Percentiles rank a stretch among this genome's conserved stretches.
Evolutionary conservation across 2,888 invertebrate genomes (phyloP).

Genomic region (Cephus sareptanus): DNA sequence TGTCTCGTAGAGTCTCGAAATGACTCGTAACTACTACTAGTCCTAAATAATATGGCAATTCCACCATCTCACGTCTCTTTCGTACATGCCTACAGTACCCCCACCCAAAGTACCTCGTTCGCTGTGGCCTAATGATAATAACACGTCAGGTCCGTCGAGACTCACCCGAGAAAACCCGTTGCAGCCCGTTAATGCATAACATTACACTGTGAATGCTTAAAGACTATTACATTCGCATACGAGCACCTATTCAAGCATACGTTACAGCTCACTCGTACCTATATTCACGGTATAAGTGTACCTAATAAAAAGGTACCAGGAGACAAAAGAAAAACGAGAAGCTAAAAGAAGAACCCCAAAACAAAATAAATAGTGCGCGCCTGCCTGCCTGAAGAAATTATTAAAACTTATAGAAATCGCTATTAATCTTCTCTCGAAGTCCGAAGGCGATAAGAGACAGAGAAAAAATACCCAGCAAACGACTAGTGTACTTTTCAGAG

Average conservation of each 20-base stretch:
- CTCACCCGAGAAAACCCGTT: background rate
- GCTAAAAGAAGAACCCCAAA: background rate
- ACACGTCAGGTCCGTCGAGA: constrained; percentile 11
- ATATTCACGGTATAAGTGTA: background rate
- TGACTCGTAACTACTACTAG: background rate
- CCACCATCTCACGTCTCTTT: background rate
- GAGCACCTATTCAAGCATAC: background rate
- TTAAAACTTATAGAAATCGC: background rate
- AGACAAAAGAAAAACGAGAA: background rate
- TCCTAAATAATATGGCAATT: background rate
- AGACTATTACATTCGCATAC: background rate
- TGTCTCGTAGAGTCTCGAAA: background rate
- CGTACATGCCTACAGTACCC: background rate
- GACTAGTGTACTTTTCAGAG: background rate
- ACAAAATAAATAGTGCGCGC: background rate
- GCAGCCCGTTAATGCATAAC: constrained; percentile 16
- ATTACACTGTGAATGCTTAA: constrained; percentile 13
- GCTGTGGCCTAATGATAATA: constrained; percentile 25
- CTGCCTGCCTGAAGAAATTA: background rate
- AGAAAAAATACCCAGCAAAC: background rate
- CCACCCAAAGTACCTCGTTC: constrained; percentile 2
- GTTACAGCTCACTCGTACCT: background rate
- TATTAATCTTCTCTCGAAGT: background rate
- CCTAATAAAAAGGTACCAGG: background rate
- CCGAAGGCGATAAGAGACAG: background rate